Base-by-base conservation (phyloP, 1,140 invertebrate genomes). In the Drosophila navojoa region DNA sequence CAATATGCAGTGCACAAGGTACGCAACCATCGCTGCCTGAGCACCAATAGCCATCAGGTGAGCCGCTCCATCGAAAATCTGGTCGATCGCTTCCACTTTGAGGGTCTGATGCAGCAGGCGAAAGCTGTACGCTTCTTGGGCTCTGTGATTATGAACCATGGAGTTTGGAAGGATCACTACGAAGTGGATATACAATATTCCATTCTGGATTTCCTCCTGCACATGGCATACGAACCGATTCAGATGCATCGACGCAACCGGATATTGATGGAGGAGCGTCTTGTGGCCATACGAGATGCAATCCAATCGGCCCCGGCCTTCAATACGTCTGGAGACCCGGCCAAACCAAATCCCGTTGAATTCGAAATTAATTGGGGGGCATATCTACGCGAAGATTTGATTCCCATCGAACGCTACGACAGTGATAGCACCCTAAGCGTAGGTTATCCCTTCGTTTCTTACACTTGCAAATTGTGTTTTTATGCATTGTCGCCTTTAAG, bases 161-260 rank as follows among this genome's bases (percentile, higher is more conserved):
- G 79, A 0, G 15, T 61, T 1, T 75, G 68, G 50, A 32, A 52
- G 11, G 69, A 68, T 6, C 76, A 82, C 13, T 68, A 76, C 40
- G 66, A 82, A 54, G 32, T 75, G 29, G 78, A 91, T 47, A 53
- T 81, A 5, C 71, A 81, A 40, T 91, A 85, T 81, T 66, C 82
- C 0, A n/a, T 92, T 15, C 29, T 92, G 0, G 80, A 92, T 42
- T 91, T 92, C n/a, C 27, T 92, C 2, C 22, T 92, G 3, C 16
- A 52, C 10, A 16, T 90, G 25, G 64, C 90, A 5, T 19, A 80
- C 40, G 76, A 71, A 32, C 90, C 91, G 1, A 73, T 90, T 5
- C 90, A 77, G 13, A 81, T 76, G 15, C 53, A 92, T 7, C 72
- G 84, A 0, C 32, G 45, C 5, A 79, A 91, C 27, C 53, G 71